These are phyloP conservation scores for Rhagophthalmus giganteus DNA, from an alignment of 2,888 invertebrate genomes.

Conservation along the genomic window DNA sequence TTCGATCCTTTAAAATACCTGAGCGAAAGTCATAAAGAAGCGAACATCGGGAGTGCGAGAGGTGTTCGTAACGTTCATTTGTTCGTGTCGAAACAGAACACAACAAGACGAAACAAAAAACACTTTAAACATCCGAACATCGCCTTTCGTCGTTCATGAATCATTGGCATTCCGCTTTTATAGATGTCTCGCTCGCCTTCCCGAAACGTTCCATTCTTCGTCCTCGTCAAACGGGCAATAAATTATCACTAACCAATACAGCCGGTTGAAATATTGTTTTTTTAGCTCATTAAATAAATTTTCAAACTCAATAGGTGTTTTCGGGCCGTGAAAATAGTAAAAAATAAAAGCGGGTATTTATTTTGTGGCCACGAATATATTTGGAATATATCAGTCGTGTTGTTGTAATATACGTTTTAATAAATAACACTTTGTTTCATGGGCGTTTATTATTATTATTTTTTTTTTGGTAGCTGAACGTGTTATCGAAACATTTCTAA, in stretches of 20 bases:
- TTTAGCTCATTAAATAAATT: constrained; percentile 56
- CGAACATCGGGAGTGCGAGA: constrained; percentile 49
- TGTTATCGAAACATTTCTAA: too few species aligned
- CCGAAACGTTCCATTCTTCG: constrained; percentile 19
- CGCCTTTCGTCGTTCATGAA: constrained; percentile 56
- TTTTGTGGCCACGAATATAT: constrained; percentile 51
- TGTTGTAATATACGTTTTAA: constrained; percentile 50
- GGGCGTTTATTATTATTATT: too few species aligned
- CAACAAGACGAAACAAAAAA: constrained; percentile 49
- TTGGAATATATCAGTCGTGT: constrained; percentile 50
- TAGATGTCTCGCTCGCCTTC: constrained; percentile 35
- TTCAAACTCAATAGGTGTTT: constrained; percentile 54
- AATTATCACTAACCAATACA: constrained; percentile 53
- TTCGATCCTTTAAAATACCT: constrained; percentile 17
- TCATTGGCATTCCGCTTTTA: constrained; percentile 52
- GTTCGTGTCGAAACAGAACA: constrained; percentile 54
- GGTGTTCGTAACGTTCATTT: constrained; percentile 55
- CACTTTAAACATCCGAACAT: constrained; percentile 54
- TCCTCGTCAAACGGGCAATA: constrained; percentile 42
- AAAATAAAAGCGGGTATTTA: constrained; percentile 48
- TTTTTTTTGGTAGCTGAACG: constrained; percentile 14
- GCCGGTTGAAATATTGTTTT: constrained; percentile 54
- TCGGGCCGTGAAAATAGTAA: constrained; percentile 45
- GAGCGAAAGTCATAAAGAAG: constrained; percentile 45
- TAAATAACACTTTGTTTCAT: constrained; percentile 40